Base-by-base conservation (phyloP, 2,888 invertebrate species). In the Volucella inflata region DNA sequence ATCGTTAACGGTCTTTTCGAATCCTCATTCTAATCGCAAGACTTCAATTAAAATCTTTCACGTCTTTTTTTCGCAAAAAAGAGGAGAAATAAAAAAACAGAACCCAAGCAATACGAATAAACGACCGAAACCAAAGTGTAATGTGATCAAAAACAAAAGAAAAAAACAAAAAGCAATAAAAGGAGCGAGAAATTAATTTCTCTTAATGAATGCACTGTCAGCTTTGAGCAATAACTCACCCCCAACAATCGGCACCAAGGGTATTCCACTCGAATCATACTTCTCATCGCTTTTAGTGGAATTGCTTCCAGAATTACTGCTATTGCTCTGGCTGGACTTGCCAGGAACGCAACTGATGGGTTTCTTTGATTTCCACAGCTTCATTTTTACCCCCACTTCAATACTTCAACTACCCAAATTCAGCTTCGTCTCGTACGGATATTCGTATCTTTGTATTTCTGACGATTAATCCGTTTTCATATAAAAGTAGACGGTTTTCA, bases 321-420 rank as follows among this genome's bases (percentile, higher is more conserved):
- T 71, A 57, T 46, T 60, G 53, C 57, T 46, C 44, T 75, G 68
- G 40, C 87, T 79, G 48, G 91, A 90, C 87, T 91, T 91, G 80
- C 92, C 92, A 38, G 92, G 91, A 67, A 92, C 92, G 88, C 92
- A 92, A 88, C 91, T 91, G 67, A 91, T 91, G 72, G 92, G 91
- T 76, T 92, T 92, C 87, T 92, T 92, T 2, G 92, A 90, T 88
- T 92, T 92, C 92, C 92, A 92, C 89, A 92, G 88, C 89, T 92
- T 92, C 92, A 92, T 92, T 87, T 46, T 40, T 21, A 21, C 38
- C 38, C 21, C 16, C 55, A 42, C 17, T 16, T 72, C 72, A 60
- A 42, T 38, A 30, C 59, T 50, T 30, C 55, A 67, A 30, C 30
- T 30, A 4, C 4, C 0, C 30, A 30, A 30, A 30, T 38, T 38